These are phyloP conservation scores for Epinotia ramella DNA, from an alignment of 2,888 invertebrate species.

Conservation along the genomic window DNA sequence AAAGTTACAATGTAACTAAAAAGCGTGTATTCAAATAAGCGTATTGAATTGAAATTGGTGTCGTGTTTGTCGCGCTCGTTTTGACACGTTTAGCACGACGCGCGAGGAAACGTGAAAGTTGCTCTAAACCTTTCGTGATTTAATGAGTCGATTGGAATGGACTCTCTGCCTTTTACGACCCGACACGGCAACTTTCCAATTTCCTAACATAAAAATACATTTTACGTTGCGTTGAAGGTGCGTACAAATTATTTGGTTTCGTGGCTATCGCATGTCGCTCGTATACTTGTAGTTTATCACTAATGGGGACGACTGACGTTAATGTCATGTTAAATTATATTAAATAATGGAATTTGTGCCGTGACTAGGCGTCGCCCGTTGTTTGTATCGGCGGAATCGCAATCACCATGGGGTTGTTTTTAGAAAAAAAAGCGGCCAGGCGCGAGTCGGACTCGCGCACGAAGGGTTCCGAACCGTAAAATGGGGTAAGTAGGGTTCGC, in stretches of 20 bases:
- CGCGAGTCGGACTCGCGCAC: no score
- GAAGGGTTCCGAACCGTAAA: no score
- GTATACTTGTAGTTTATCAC: conserved; percentile 35
- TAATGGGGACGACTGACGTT: conserved; percentile 41
- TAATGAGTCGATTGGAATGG: not conserved
- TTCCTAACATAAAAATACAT: conserved; percentile 30
- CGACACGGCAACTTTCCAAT: conserved; percentile 29
- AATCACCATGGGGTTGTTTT: not conserved
- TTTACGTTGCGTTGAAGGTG: conserved; percentile 23
- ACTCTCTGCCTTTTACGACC: conserved; percentile 23
- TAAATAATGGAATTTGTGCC: conserved; percentile 42
- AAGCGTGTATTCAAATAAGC: not conserved
- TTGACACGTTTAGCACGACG: not conserved
- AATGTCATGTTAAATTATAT: conserved; percentile 46
- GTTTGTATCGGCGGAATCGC: not conserved
- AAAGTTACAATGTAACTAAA: conserved; percentile 22
- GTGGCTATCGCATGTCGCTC: conserved; percentile 40
- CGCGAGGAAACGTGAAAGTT: not conserved
- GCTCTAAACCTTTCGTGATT: not conserved
- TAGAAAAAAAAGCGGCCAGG: not conserved
- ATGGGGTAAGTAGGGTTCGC: no score
- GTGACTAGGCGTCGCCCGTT: conserved; percentile 31
- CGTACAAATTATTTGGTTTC: conserved; percentile 38
- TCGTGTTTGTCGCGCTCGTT: not conserved
- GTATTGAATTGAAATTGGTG: not conserved